A percentile compares a stretch with the other conserved stretches of the same genome.
Conservation (phyloP, 2,888 invertebrate genomes). For the Melinopterus prodromus region DNA sequence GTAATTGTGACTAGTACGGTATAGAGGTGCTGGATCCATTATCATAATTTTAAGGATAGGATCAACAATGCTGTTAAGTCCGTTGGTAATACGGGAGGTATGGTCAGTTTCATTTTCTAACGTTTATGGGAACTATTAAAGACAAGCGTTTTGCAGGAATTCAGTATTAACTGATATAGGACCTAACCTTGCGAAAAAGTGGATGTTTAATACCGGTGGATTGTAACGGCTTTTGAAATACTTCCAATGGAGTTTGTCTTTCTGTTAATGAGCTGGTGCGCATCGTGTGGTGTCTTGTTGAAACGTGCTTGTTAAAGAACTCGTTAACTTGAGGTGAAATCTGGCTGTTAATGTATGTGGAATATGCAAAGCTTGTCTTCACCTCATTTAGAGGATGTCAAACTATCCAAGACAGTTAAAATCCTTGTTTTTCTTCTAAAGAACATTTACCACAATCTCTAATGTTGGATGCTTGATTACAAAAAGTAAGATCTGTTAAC, state of each 20-base stretch:
- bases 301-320: neutral
- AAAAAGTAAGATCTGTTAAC: no score
- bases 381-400: neutral
- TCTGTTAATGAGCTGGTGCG: neutral
- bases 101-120: neutral
- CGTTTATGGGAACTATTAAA: neutral
- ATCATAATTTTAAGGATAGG: constrained; percentile 22
- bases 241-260: neutral
- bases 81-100: neutral
- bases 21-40: constrained; percentile 10
- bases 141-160: neutral
- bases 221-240: neutral
- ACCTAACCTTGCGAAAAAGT: neutral
- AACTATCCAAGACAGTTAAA: neutral
- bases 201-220: neutral
- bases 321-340: neutral
- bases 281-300: neutral
- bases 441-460: neutral
- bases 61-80: constrained; percentile 16
- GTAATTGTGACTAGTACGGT: constrained; percentile 15
- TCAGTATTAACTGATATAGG: neutral
- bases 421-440: neutral
- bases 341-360: neutral
- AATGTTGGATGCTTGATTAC: no score
- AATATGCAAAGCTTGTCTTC: neutral